Base-by-base conservation (phyloP, 92 coral and sea anemone genomes). In the Zoanthus sansibaricus region DNA sequence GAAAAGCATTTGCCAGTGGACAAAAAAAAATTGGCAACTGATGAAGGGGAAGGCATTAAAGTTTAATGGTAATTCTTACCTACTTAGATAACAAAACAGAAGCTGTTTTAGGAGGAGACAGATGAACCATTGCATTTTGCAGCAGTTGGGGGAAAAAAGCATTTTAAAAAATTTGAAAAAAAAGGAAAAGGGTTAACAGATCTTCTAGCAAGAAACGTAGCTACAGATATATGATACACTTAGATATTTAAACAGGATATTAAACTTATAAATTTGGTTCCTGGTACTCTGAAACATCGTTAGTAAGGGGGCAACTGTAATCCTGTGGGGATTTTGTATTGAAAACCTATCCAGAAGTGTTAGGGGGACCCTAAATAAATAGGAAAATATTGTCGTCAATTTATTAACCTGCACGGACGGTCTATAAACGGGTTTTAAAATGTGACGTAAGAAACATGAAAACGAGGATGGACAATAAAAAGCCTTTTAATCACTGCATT, bases 291-390 rank as follows among this genome's bases (percentile, higher is more conserved):
- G 42, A 37, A 2, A 37, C 1, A 25, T 25, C 25, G 25, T 25
- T 25, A 25, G 25, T 25, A 25, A 25, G 25, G 25, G 25, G 25
- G 25, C 25, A 25, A 25, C 25, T 25, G 25, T 25, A 25, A 25
- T 25, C 25, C 25, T 25, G 25, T 25, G 25, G 25, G 25, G 25
- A 25, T 25, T 25, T 25, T 25, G 25, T 25, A 25, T 25, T 25
- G 25, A 0, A 25, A 25, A 25, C 25, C 25, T 25, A 25, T 25
- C 82, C 76, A 72, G 0, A 56, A 17, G 72, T 79, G 72, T 79
- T 79, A 51, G 30, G 47, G 72, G 70, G 84, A 79, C 84, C 72
- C 84, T 79, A 55, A 79, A 56, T 51, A 79, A 79, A 72, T 25
- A 18, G 47, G 49, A 79, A 79, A 79, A 58, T 58, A 5, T 79